phyloP scores from a whole-genome alignment of 2,888 invertebrate genomes.

The Laspeyria flexula region DNA sequence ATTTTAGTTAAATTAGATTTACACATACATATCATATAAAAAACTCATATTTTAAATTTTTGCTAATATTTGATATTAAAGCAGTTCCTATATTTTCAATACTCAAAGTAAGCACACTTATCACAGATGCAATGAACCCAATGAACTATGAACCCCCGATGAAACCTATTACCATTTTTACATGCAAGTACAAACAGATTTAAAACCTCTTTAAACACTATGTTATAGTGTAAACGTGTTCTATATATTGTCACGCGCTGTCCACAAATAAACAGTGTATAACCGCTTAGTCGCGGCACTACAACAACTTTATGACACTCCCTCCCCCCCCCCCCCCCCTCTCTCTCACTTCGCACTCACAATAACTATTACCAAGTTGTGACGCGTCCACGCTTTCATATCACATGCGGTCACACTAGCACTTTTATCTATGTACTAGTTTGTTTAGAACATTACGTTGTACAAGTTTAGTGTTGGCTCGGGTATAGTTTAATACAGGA shows the following conservation, averaged over 20 bases:
- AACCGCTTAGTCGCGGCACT: constrained; percentile 3
- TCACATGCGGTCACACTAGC: constrained; percentile 1
- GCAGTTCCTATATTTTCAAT: too few relatives aligned
- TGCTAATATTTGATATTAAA: too few relatives aligned
- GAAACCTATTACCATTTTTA: too few relatives aligned
- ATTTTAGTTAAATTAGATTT: too few relatives aligned
- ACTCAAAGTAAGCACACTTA: too few relatives aligned
- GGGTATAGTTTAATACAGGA: not conserved
- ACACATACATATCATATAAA: too few relatives aligned
- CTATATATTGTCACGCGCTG: not conserved
- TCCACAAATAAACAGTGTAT: constrained; percentile 3
- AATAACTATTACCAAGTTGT: constrained; percentile 11
- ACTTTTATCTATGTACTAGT: constrained; percentile 11
- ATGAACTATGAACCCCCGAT: too few relatives aligned
- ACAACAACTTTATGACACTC: not conserved
- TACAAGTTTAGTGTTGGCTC: not conserved
- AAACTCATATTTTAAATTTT: too few relatives aligned
- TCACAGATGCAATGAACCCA: too few relatives aligned
- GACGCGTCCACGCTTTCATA: constrained; percentile 20
- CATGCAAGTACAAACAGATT: too few relatives aligned
- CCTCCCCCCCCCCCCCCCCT: not conserved
- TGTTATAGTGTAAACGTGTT: too few relatives aligned
- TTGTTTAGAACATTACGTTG: not conserved
- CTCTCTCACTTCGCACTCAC: constrained; percentile 1
- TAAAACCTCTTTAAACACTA: too few relatives aligned